Conservation (phyloP, 2,888 invertebrate species). For the Plebejus argus region DNA sequence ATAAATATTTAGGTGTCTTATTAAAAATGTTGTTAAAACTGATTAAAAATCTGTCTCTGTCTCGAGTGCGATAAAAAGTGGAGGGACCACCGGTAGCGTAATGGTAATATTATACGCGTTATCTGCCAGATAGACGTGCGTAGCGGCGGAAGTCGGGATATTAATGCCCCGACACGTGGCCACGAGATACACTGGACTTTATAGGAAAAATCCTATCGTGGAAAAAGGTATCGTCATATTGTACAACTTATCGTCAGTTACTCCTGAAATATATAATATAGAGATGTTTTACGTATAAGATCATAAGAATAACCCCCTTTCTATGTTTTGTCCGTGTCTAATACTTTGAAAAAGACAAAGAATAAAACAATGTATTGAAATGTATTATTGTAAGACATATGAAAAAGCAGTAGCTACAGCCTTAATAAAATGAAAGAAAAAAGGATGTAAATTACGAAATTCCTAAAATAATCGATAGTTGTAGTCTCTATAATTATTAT, state of each 20-base stretch:
- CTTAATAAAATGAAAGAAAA: slow-evolving; percentile 6
- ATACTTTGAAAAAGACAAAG: no score
- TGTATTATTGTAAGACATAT: no score
- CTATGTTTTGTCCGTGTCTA: no score
- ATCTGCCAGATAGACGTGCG: slow-evolving; percentile 40
- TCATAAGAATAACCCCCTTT: no score
- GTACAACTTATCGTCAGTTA: no score
- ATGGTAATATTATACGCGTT: slow-evolving; percentile 35
- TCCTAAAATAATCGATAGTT: not conserved
- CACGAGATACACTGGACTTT: slow-evolving; percentile 1
- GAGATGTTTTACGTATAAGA: no score
- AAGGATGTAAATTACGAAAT: slow-evolving; percentile 45
- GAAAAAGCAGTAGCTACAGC: not conserved
- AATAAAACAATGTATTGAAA: no score
- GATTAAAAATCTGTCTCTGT: slow-evolving; percentile 20
- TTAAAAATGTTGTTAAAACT: slow-evolving; percentile 22
- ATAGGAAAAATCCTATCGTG: not conserved
- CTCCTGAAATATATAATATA: no score
- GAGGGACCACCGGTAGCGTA: slow-evolving; percentile 32
- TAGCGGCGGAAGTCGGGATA: slow-evolving; percentile 37
- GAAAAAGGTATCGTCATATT: not conserved
- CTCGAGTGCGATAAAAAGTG: slow-evolving; percentile 20
- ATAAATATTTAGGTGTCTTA: slow-evolving; percentile 13
- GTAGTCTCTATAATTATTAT: slow-evolving; percentile 46
- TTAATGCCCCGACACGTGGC: slow-evolving; percentile 36